A percentile compares a stretch with the other conserved stretches of the same genome.
Conservation (phyloP, 2,113 vertebrate species). For the Cyphotilapia sp. region DNA sequence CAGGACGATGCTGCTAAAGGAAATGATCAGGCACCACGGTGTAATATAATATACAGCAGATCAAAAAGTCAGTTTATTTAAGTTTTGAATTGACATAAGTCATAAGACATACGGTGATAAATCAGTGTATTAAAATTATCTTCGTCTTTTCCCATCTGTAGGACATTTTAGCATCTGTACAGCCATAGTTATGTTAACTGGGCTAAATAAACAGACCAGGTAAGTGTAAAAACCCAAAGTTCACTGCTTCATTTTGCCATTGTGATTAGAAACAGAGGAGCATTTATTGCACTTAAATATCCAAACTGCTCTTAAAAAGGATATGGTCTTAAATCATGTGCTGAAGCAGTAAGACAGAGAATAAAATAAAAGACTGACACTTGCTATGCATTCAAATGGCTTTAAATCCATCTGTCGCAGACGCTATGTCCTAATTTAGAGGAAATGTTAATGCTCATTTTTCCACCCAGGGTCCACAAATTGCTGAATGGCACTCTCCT, state of each 20-base stretch:
- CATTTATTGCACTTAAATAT: background rate
- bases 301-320: background rate
- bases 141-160: background rate
- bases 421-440: background rate
- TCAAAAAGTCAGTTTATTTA: background rate
- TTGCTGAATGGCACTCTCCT: conserved; percentile 59
- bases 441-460: conserved; percentile 44
- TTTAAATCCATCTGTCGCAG: background rate
- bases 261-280: background rate
- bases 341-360: background rate
- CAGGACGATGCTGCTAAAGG: background rate
- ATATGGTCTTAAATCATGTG: background rate
- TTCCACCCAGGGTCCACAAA: conserved; percentile 68
- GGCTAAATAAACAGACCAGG: background rate
- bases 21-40: background rate
- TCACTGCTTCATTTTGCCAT: background rate
- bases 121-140: background rate
- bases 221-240: background rate
- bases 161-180: background rate
- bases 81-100: background rate
- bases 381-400: background rate
- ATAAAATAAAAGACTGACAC: background rate
- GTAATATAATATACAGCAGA: background rate
- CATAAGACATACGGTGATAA: background rate
- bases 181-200: background rate